phyloP scores from a whole-genome alignment of 2,113 vertebrate genomes.

The Tetrao urogallus region DNA sequence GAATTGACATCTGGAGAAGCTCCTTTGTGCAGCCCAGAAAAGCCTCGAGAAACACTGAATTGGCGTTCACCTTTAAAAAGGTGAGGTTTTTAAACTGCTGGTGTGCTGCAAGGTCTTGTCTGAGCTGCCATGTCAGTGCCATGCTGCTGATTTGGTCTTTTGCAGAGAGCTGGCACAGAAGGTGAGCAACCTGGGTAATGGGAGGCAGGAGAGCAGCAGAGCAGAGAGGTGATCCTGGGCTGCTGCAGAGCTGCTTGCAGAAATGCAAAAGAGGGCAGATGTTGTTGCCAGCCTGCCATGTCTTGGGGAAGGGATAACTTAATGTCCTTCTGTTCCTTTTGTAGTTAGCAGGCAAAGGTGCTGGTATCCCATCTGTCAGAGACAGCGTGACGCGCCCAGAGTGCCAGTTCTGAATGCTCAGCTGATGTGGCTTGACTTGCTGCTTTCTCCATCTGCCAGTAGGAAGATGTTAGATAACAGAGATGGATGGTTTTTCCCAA shows the following conservation, averaged over 20 bases:
- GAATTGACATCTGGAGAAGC: neutral
- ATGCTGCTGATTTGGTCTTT: neutral
- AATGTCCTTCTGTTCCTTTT: slow-evolving; percentile 19
- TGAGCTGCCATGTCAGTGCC: neutral
- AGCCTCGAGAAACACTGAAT: neutral
- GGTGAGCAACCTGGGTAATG: neutral
- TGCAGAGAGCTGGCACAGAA: neutral
- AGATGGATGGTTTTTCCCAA: neutral
- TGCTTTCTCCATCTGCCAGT: slow-evolving; percentile 35
- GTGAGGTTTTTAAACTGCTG: neutral
- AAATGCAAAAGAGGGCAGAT: neutral
- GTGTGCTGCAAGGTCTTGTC: neutral
- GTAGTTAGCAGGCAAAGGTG: slow-evolving; percentile 43
- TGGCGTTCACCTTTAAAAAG: neutral
- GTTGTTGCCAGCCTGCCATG: neutral
- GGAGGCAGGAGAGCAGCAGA: neutral
- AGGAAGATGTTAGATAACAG: neutral
- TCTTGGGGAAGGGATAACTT: neutral
- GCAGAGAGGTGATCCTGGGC: neutral
- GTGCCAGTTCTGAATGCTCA: neutral
- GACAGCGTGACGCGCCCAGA: neutral
- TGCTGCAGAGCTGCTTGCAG: neutral
- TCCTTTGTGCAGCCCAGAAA: neutral
- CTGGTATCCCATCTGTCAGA: slow-evolving; percentile 19
- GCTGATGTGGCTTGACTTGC: neutral